phyloP scores from a whole-genome alignment of 2,113 vertebrate species.

The Antechinus flavipes region DNA sequence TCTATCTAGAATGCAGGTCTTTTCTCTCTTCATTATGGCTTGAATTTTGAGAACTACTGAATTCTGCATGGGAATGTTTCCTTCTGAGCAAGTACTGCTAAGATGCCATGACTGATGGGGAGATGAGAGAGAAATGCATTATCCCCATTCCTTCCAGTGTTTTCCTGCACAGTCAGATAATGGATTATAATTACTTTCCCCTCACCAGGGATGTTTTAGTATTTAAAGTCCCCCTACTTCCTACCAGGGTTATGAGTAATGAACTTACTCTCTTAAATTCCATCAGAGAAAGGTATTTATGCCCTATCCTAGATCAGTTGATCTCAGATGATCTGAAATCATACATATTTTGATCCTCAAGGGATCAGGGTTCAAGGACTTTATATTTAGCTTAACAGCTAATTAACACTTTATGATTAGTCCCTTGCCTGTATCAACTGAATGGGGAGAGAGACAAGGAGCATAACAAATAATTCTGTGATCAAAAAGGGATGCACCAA shows the following conservation, averaged over 20 bases:
- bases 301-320: neutral
- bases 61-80: neutral
- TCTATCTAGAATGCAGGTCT: neutral
- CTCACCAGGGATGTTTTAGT: neutral
- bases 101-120: neutral
- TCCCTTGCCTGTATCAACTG: neutral
- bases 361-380: neutral
- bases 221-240: neutral
- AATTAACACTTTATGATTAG: neutral
- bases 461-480: neutral
- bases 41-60: neutral
- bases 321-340: neutral
- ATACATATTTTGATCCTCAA: neutral
- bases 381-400: neutral
- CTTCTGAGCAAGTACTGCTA: neutral
- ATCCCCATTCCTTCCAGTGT: neutral
- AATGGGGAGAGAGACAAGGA: neutral
- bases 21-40: neutral
- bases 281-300: neutral
- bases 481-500: neutral
- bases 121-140: neutral
- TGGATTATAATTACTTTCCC: neutral
- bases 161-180: neutral
- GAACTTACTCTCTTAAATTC: neutral
- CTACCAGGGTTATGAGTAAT: neutral